A percentile compares a stretch with the other conserved stretches of the same genome.
Evolutionary conservation across 2,888 invertebrate species (phyloP).

Genomic region (Caenorhabditis angaria): DNA sequence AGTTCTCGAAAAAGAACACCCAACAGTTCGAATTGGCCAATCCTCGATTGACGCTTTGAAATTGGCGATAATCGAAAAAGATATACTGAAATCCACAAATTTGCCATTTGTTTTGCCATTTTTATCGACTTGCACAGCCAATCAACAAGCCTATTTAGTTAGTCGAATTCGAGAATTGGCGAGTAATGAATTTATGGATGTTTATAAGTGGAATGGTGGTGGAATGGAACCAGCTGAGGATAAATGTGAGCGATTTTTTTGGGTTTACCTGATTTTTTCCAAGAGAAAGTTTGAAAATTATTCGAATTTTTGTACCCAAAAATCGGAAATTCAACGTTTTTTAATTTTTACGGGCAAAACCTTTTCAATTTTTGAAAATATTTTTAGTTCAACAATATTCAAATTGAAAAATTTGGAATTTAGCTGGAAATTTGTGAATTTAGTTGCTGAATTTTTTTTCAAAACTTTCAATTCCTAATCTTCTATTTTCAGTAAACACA

Average conservation of each 20-base stretch:
- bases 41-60: conserved; percentile 47
- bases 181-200: conserved; percentile 44
- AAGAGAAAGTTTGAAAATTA: no score
- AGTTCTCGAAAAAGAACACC: conserved; percentile 46
- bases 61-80: conserved; percentile 39
- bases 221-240: conserved; percentile 49
- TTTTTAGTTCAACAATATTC: no score
- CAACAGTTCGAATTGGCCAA: conserved; percentile 49
- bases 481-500: conserved; percentile 9
- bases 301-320: no score
- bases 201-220: conserved; percentile 55
- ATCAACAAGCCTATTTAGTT: conserved; percentile 52
- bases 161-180: conserved; percentile 45
- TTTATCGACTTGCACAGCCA: conserved; percentile 39
- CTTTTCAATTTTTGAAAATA: no score
- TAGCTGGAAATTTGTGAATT: no score
- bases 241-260: conserved; percentile 13
- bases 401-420: no score
- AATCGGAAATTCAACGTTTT: no score
- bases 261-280: no score
- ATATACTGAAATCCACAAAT: conserved; percentile 37
- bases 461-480: no score
- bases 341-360: no score
- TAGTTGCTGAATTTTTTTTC: no score
- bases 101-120: conserved; percentile 54